These are phyloP conservation scores for Nicator chloris DNA, from an alignment of 2,113 vertebrate genomes.

Conservation along the genomic window DNA sequence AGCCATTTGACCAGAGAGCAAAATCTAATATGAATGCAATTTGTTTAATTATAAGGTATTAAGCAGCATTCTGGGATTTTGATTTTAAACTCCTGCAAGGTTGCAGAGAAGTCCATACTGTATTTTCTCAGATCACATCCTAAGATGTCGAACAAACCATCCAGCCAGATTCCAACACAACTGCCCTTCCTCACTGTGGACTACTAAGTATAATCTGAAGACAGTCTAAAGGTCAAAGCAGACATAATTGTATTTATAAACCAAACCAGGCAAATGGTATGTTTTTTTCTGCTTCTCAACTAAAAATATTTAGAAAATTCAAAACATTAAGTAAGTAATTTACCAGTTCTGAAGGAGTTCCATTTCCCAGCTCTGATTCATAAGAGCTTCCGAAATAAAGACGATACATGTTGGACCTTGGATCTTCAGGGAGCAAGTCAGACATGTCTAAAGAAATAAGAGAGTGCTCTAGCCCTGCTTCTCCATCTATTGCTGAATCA, in stretches of 20 bases:
- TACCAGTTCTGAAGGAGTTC: slow-evolving; percentile 84
- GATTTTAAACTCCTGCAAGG: background rate
- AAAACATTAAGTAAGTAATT: background rate
- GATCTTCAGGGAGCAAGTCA: slow-evolving; percentile 79
- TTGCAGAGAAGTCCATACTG: background rate
- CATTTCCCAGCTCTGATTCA: slow-evolving; percentile 88
- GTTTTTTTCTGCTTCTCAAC: background rate
- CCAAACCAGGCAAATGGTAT: background rate
- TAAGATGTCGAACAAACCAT: too few species aligned
- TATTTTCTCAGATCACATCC: background rate
- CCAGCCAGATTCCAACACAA: too few species aligned
- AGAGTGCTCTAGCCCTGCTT: slow-evolving; percentile 81
- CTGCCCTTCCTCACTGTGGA: background rate
- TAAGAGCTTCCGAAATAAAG: slow-evolving; percentile 96
- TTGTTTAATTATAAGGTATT: background rate
- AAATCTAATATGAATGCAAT: background rate
- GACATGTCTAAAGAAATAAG: slow-evolving; percentile 78
- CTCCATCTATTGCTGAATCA: slow-evolving; percentile 84
- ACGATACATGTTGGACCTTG: slow-evolving; percentile 85
- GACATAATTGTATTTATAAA: background rate
- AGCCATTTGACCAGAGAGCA: background rate
- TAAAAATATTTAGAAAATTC: background rate
- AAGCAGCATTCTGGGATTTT: background rate
- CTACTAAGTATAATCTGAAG: background rate
- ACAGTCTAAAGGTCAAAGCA: background rate